These are phyloP conservation scores for Fissipunctia ypsillon DNA, from an alignment of 2,888 invertebrate species.

Conservation along the genomic window DNA sequence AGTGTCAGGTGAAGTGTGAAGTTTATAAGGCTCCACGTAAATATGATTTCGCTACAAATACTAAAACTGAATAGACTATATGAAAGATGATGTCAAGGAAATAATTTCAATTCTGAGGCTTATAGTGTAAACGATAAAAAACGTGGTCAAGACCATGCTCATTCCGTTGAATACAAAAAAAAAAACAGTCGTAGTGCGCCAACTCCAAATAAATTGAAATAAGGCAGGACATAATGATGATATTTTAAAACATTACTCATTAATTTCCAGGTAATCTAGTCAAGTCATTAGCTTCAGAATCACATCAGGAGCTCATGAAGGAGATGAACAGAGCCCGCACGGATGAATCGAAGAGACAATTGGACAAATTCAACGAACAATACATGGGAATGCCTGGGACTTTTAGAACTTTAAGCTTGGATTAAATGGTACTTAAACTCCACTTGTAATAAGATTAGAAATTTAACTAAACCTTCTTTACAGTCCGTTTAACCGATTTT, in stretches of 20 bases:
- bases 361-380: slow-evolving; percentile 74
- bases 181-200: neutral
- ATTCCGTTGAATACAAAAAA: neutral
- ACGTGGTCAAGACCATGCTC: neutral
- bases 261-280: slow-evolving; percentile 68
- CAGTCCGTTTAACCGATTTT: too few relatives aligned
- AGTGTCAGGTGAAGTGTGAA: neutral
- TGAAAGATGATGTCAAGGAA: neutral
- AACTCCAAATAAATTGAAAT: neutral
- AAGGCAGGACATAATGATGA: neutral
- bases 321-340: slow-evolving; percentile 69
- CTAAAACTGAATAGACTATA: neutral
- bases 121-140: neutral
- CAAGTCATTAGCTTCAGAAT: slow-evolving; percentile 66
- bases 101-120: neutral
- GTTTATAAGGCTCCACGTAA: neutral
- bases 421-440: slow-evolving; percentile 66
- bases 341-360: slow-evolving; percentile 70
- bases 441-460: too few relatives aligned
- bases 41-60: neutral
- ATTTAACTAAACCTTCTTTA: too few relatives aligned
- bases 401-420: slow-evolving; percentile 76
- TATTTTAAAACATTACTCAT: neutral
- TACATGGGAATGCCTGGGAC: slow-evolving; percentile 79
- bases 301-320: slow-evolving; percentile 61